A percentile compares a stretch with the other conserved stretches of the same genome.
Evolutionary conservation across 2,113 vertebrate species (phyloP).

Genomic region (Mormyrus iriodes): DNA sequence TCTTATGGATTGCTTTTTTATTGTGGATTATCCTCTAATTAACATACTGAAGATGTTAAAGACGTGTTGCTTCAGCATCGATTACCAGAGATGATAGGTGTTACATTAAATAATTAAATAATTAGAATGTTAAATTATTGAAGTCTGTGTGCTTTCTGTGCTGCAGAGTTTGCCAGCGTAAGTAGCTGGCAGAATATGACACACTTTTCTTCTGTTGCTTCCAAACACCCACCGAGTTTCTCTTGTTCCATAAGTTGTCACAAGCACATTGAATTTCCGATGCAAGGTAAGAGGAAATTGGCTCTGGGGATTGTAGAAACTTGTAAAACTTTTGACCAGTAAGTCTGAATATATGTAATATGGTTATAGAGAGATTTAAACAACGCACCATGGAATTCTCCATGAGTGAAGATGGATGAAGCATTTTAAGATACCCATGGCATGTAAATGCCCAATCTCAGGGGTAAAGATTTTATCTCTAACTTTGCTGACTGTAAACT

Average conservation of each 20-base stretch:
- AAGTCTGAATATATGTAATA: not conserved
- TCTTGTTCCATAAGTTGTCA: constrained; percentile 5
- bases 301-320: not conserved
- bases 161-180: constrained; percentile 4
- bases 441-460: not conserved
- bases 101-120: not conserved
- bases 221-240: constrained; percentile 7
- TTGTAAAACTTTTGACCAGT: constrained; percentile 8
- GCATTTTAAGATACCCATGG: not conserved
- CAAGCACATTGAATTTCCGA: constrained; percentile 8
- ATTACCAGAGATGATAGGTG: not conserved
- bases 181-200: constrained; percentile 1
- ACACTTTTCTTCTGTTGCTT: not conserved
- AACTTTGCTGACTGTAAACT: not conserved
- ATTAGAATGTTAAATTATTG: not conserved
- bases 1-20: not conserved
- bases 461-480: not conserved
- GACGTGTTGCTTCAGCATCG: not conserved
- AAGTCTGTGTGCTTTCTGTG: not conserved
- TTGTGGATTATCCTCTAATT: not conserved
- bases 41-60: not conserved
- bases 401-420: not conserved
- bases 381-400: not conserved
- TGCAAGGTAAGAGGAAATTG: not conserved
- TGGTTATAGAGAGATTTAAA: not conserved